phyloP scores from a whole-genome alignment of 2,113 vertebrate genomes.

The Oceanites oceanicus region DNA sequence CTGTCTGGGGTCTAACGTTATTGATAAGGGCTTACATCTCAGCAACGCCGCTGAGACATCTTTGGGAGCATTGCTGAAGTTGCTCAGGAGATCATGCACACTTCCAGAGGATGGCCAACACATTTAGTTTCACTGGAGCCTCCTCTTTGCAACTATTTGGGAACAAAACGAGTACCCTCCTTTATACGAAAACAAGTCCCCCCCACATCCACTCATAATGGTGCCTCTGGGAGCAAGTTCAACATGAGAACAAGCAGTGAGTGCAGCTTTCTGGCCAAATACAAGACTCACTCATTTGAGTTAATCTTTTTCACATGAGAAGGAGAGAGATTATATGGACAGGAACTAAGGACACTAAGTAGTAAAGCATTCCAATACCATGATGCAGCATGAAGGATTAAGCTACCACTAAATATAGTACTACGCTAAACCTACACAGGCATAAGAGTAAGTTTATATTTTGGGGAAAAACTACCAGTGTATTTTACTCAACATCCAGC shows the following conservation, averaged over 20 bases:
- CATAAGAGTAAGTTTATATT: not conserved
- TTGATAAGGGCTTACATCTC: not conserved
- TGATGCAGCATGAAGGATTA: not conserved
- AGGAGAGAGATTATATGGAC: not conserved
- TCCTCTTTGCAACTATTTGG: not conserved
- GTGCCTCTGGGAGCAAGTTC: not conserved
- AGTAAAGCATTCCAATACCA: not conserved
- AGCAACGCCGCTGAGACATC: not conserved
- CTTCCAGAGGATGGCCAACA: not conserved
- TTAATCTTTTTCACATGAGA: conserved; percentile 7
- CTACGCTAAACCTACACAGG: not conserved
- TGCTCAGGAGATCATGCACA: rapidly evolving
- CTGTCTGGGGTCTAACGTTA: not conserved
- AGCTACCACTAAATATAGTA: not conserved
- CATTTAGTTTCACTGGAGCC: not conserved
- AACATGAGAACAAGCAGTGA: not conserved
- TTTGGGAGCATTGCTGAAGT: not conserved
- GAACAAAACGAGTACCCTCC: not conserved
- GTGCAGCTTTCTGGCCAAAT: not conserved
- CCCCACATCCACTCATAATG: not conserved
- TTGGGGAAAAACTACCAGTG: not conserved
- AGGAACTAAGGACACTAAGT: not conserved
- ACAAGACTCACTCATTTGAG: not conserved
- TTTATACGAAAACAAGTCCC: not conserved
- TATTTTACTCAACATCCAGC: not conserved